Base-by-base conservation (phyloP, 2,888 invertebrate species). In the Temnothorax rugatulus region DNA sequence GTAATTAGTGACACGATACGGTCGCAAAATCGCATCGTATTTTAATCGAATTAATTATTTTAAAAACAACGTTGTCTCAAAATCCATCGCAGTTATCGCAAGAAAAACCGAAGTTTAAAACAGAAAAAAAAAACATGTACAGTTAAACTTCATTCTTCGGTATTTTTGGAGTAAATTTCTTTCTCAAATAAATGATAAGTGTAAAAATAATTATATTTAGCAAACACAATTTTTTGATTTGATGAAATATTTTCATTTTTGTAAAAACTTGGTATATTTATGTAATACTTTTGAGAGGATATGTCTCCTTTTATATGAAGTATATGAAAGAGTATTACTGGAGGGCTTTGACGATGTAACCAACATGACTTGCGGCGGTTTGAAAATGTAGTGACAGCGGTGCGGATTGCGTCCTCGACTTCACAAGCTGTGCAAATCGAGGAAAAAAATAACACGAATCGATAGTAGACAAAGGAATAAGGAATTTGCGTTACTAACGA, bases 401-500 rank as follows among this genome's bases (percentile, higher is more conserved):
- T 41, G 21, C 52, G 47, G 41, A 77, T 77, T 71, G 59, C 47
- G 9, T 44, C 9, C 18, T 21, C 34, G 52, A 41, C 52, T 75
- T 75, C 21, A 71, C 47, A 38, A 47, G 13, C 13, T 77, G 1
- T 15, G 47, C 50, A 61, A 61, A 73, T n/a, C 38, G 25, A 59
- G 34, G 18, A 38, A 68, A 59, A 21, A 29, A 59, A 13, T 50
- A 8, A 5, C 25, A 47, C 13, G 47, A 73, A 38, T 47, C 38
- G 44, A 73, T 71, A 47, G 71, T 34, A n/a, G 57, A 54, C 18
- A 59, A 73, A 50, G 34, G 59, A 71, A 61, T 38, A 71, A 15
- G 34, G 18, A 61, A 59, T 61, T 79, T 59, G 2, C 25, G 66
- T 77, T 11, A 38, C 73, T 59, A 73, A 79, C 73, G 47, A 50